phyloP scores from a whole-genome alignment of 2,888 invertebrate genomes.

The Rapana venosa region DNA sequence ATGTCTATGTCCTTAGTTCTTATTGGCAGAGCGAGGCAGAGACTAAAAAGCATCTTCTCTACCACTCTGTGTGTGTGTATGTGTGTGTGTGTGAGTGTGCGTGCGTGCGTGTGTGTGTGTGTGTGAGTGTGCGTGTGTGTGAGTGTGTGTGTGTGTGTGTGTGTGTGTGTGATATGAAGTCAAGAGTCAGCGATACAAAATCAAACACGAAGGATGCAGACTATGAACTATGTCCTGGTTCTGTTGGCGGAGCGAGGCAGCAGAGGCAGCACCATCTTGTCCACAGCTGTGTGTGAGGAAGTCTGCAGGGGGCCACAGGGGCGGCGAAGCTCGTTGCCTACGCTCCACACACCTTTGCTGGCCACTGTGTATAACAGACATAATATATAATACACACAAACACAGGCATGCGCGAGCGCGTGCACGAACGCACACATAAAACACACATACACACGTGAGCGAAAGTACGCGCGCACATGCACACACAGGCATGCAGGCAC shows the following conservation, averaged over 20 bases:
- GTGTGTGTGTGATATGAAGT: background rate
- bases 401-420: background rate
- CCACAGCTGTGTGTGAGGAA: slow-evolving; percentile 33
- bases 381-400: background rate
- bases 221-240: background rate
- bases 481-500: background rate
- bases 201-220: no score
- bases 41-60: no score
- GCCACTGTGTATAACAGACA: slow-evolving; percentile 30
- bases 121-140: background rate
- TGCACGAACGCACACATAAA: background rate
- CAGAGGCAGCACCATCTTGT: background rate
- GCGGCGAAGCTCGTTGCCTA: slow-evolving; percentile 33
- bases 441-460: background rate
- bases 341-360: slow-evolving; percentile 36
- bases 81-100: no score
- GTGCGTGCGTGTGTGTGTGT: background rate
- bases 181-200: no score
- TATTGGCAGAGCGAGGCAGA: no score
- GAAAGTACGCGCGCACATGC: background rate
- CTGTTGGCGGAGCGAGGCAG: background rate
- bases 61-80: no score
- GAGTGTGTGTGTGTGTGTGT: background rate
- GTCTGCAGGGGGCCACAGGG: slow-evolving; percentile 27
- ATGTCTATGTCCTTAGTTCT: no score